phyloP scores from a whole-genome alignment of 37 sponge, comb jelly and placozoan genomes.

The Beroe forskalii region DNA sequence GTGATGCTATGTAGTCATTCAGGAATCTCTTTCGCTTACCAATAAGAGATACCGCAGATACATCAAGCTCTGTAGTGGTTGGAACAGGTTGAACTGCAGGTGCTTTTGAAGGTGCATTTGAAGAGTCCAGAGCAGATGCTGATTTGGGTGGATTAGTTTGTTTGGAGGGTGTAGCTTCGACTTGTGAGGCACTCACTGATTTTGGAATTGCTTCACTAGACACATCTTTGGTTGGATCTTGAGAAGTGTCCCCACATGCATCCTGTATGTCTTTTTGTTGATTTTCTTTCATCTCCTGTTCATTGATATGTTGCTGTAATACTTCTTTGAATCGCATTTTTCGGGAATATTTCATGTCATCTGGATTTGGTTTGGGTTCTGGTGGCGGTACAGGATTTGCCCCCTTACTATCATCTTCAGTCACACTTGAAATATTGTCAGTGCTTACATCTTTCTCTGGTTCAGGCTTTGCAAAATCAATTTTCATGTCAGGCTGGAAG shows the following conservation, averaged over 20 bases:
- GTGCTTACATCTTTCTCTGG: neutral
- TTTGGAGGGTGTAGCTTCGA: too few relatives aligned
- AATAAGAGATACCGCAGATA: slow-evolving; percentile 6
- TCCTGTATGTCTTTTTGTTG: neutral
- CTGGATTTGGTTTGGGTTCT: slow-evolving; percentile 15
- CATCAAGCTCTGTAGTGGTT: neutral
- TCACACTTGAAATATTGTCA: neutral
- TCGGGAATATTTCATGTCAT: slow-evolving; percentile 35
- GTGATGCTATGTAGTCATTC: slow-evolving; percentile 57
- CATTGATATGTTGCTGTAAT: slow-evolving; percentile 22
- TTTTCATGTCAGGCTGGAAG: slow-evolving; percentile 61
- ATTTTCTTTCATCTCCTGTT: slow-evolving; percentile 13
- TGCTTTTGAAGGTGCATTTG: neutral
- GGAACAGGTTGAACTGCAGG: neutral
- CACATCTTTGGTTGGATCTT: neutral
- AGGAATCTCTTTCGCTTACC: slow-evolving; percentile 36
- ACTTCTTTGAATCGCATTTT: slow-evolving; percentile 56
- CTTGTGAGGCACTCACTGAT: neutral
- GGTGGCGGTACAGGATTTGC: neutral
- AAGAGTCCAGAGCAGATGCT: neutral
- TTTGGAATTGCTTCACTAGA: neutral
- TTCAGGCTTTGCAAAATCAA: slow-evolving; percentile 63
- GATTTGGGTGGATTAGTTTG: too few relatives aligned
- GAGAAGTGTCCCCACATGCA: neutral
- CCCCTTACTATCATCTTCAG: neutral